Percentiles rank a stretch among this genome's conserved stretches.
Evolutionary conservation across 1,140 invertebrate species (phyloP).

Genomic region (Drosophila saltans): DNA sequence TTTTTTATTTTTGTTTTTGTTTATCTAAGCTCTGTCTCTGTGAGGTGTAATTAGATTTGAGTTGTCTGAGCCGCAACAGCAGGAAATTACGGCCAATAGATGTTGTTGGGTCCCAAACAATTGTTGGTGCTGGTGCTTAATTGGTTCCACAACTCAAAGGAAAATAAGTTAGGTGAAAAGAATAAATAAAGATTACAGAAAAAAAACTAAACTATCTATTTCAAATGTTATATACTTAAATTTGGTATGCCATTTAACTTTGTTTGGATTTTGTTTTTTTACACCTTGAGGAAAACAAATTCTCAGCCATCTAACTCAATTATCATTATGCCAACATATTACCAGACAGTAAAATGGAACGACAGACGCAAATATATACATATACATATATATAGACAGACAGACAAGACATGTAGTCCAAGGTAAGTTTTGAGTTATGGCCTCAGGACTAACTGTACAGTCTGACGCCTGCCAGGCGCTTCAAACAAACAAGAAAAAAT

Average conservation of each 20-base stretch:
- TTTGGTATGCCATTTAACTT: not conserved
- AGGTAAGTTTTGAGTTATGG: constrained; percentile 55
- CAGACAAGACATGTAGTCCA: constrained; percentile 14
- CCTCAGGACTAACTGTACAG: constrained; percentile 41
- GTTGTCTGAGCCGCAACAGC: constrained; percentile 19
- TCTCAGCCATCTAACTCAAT: constrained; percentile 17
- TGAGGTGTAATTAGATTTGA: constrained; percentile 48
- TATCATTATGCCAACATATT: constrained; percentile 5
- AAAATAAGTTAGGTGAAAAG: not conserved
- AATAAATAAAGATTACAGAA: not conserved
- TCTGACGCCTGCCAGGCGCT: constrained; percentile 42
- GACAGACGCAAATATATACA: not conserved
- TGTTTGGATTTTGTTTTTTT: not conserved
- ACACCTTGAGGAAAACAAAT: constrained; percentile 1
- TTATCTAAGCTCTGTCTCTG: constrained; percentile 19
- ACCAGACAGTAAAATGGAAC: not conserved
- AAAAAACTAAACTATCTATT: no score
- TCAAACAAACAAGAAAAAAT: constrained; percentile 36
- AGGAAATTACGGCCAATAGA: constrained; percentile 63
- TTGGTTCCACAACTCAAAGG: not conserved
- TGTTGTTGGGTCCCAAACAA: constrained; percentile 33
- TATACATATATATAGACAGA: not conserved
- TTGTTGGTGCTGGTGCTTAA: constrained; percentile 6
- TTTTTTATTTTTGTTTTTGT: constrained; percentile 1
- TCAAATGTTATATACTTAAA: no score